These are phyloP conservation scores for Siniperca undulata DNA, from an alignment of 2,797 vertebrate species.

Conservation along the genomic window DNA sequence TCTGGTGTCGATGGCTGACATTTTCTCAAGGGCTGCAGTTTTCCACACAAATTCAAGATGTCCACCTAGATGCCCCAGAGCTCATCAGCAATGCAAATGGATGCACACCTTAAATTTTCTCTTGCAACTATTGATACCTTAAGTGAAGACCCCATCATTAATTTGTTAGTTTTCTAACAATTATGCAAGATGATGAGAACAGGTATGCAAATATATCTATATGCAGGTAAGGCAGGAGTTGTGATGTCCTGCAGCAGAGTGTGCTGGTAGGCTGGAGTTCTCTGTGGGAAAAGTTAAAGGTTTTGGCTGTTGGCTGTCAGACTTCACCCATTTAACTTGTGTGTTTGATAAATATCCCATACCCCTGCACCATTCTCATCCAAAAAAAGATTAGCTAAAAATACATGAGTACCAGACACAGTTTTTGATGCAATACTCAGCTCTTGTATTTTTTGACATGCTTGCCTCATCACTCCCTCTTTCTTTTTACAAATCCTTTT, in stretches of 20 bases:
- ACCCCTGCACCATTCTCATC: background rate
- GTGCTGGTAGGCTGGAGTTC: background rate
- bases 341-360: slow-evolving; percentile 10
- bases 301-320: slow-evolving; percentile 18
- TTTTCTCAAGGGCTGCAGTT: too few species aligned
- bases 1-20: too few species aligned
- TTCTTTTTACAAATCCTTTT: slow-evolving; percentile 43
- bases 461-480: slow-evolving; percentile 1
- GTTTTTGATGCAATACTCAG: background rate
- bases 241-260: slow-evolving; percentile 45
- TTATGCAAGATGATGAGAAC: slow-evolving; percentile 57
- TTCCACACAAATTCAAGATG: too few species aligned
- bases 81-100: slow-evolving; percentile 71
- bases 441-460: slow-evolving; percentile 11
- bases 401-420: slow-evolving; percentile 15
- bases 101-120: slow-evolving; percentile 53
- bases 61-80: slow-evolving; percentile 33
- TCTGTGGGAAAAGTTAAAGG: slow-evolving; percentile 33
- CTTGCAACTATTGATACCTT: slow-evolving; percentile 37
- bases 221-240: slow-evolving; percentile 40
- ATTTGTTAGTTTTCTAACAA: slow-evolving; percentile 31
- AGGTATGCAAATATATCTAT: slow-evolving; percentile 64
- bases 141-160: slow-evolving; percentile 49
- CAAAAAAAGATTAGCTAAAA: slow-evolving; percentile 7
- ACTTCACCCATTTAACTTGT: background rate